Base-by-base conservation (phyloP, 2,888 invertebrate species). In the Heliconius hortense region DNA sequence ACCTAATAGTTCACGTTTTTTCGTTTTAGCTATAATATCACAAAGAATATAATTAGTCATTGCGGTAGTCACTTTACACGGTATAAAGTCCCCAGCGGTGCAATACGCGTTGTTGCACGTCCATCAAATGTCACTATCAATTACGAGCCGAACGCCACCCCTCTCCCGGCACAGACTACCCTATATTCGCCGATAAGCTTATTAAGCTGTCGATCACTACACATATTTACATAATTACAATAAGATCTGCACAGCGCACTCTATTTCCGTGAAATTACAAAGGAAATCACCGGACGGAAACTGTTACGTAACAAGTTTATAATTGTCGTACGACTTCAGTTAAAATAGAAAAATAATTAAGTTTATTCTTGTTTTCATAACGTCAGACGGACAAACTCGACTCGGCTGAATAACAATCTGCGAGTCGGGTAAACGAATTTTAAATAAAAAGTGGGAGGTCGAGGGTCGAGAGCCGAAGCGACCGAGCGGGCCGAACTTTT, bases 81-180 rank as follows among this genome's bases (percentile, higher is more conserved):
- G 75, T 64, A 76, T 80, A 84, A 80, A 82, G 82, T 89, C 90
- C 89, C 90, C 82, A 81, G 87, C 83, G 89, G 85, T 86, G 86
- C 87, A 86, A 86, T 86, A 86, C 85, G 86, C 86, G 86, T 83
- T 85, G 86, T 85, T 86, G 85, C 83, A 87, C 87, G 92, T 91
- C 93, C 88, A 88, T 92, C 92, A 93, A 86, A 90, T 85, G 93
- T 92, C 93, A 90, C 89, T 90, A 93, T 92, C 91, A 93, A 93
- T 93, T 92, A 93, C 88, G 81, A 83, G 83, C 82, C 83, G 86
- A 83, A 82, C 82, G 82, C 83, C 84, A 82, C 84, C 83, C 82
- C 84, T 79, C 81, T 35, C 75, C 79, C 81, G 79, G 79, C 77
- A 81, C 79, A 18, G 48, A 18, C 48, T 48, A 48, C 48, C 48